Evolutionary conservation across 1,140 invertebrate genomes (phyloP).

Genomic region (Temnothorax nylanderi): DNA sequence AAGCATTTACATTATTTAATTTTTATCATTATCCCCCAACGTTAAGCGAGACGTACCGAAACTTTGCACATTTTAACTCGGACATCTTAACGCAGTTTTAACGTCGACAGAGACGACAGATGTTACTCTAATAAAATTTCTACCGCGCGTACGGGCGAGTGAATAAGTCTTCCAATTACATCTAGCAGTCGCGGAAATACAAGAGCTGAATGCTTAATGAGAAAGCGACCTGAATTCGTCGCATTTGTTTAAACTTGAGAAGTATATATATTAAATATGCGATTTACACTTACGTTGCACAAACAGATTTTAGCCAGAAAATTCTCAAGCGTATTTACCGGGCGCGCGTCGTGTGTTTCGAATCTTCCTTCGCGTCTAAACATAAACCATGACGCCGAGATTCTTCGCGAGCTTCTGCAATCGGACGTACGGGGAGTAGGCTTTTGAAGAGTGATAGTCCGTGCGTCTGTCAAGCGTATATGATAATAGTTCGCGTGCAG

Average conservation of each 20-base stretch:
- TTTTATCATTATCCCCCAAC: not conserved
- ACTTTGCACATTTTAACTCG: not conserved
- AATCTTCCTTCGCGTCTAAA: conserved; percentile 30
- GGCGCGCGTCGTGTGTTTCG: not conserved
- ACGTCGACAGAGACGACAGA: not conserved
- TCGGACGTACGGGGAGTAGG: not conserved
- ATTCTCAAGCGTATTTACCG: not conserved
- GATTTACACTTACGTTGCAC: not conserved
- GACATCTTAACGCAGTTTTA: conserved; percentile 1
- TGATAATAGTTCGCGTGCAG: conserved; percentile 18
- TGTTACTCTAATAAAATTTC: conserved; percentile 32
- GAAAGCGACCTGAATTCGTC: conserved; percentile 13
- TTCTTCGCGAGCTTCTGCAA: conserved; percentile 25
- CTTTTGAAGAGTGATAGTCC: conserved; percentile 41
- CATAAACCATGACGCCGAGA: conserved; percentile 43
- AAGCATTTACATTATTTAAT: not conserved
- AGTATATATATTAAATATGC: not conserved
- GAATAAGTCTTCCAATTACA: conserved; percentile 27
- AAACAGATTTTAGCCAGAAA: not conserved
- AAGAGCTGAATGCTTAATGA: conserved; percentile 23
- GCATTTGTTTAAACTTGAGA: conserved; percentile 26
- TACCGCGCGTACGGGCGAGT: conserved; percentile 1
- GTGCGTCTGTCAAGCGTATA: conserved; percentile 11
- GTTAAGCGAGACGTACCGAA: not conserved
- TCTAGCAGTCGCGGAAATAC: not conserved